Percentiles rank a stretch among this genome's conserved stretches.
Conservation (phyloP, 1,140 invertebrate species). For the Drosophila saltans region DNA sequence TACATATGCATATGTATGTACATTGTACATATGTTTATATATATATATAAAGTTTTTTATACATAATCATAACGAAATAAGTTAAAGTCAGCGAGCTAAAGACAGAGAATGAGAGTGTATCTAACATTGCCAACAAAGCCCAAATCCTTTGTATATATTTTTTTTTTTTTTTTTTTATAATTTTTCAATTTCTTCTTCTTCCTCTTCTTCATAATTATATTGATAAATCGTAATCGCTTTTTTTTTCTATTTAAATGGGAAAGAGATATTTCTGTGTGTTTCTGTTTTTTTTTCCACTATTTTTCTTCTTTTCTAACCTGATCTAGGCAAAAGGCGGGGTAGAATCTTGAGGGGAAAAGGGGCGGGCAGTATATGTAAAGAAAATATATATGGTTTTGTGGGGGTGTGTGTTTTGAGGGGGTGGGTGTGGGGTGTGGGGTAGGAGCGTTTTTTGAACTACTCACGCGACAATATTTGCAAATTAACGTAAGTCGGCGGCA, state of each 20-base stretch:
- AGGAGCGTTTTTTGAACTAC: conserved; percentile 77
- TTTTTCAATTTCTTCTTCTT: conserved; percentile 8
- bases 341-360: neutral
- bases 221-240: conserved; percentile 8
- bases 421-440: neutral
- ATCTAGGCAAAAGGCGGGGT: conserved; percentile 25
- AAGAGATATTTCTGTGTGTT: conserved; percentile 19
- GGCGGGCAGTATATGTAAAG: too few species aligned
- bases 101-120: conserved; percentile 25
- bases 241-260: conserved; percentile 9
- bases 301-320: conserved; percentile 25
- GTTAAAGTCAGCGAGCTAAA: conserved; percentile 80
- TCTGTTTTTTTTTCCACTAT: conserved; percentile 9
- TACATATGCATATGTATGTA: conserved; percentile 38
- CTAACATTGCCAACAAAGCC: conserved; percentile 56
- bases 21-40: conserved; percentile 39
- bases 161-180: conserved; percentile 31
- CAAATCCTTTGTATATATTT: conserved; percentile 25
- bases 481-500: conserved; percentile 87
- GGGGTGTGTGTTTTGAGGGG: neutral
- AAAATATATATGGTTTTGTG: too few species aligned
- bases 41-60: conserved; percentile 24
- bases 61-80: conserved; percentile 40
- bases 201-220: too few species aligned
- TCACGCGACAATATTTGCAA: conserved; percentile 87